A percentile compares a stretch with the other conserved stretches of the same genome.
These are phyloP conservation scores for Grus americana DNA, from an alignment of 2,113 vertebrate species.

Conservation along the genomic window DNA sequence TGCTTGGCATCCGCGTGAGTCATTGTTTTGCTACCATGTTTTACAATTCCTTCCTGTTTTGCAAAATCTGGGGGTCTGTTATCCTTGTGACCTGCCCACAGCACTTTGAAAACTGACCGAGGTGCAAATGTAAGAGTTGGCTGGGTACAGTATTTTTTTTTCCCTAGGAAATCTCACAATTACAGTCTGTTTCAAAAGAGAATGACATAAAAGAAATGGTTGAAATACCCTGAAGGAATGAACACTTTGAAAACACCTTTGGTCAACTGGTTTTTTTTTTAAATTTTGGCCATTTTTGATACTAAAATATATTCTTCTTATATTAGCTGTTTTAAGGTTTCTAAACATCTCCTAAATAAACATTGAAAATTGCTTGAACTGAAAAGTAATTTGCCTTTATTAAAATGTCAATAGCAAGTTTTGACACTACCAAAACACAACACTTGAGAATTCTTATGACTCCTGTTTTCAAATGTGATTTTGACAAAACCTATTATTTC, in stretches of 20 bases:
- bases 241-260: not conserved
- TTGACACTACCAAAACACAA: not conserved
- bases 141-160: not conserved
- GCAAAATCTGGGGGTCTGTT: not conserved
- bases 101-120: not conserved
- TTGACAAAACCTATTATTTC: not conserved
- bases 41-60: constrained; percentile 65
- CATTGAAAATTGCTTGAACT: not conserved
- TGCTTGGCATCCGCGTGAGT: constrained; percentile 15
- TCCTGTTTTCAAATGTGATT: not conserved
- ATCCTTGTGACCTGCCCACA: not conserved
- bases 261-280: not conserved
- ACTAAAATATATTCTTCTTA: not conserved
- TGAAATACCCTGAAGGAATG: not conserved
- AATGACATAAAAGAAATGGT: not conserved
- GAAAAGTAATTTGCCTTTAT: not conserved
- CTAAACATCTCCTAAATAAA: not conserved
- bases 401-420: not conserved
- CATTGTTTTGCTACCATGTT: constrained; percentile 36
- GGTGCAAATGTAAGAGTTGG: not conserved
- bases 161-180: not conserved
- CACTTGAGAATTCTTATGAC: not conserved
- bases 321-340: not conserved
- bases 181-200: not conserved
- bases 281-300: not conserved